These are phyloP conservation scores for Megaceryle torquata DNA, from an alignment of 2,113 vertebrate genomes.

Conservation along the genomic window DNA sequence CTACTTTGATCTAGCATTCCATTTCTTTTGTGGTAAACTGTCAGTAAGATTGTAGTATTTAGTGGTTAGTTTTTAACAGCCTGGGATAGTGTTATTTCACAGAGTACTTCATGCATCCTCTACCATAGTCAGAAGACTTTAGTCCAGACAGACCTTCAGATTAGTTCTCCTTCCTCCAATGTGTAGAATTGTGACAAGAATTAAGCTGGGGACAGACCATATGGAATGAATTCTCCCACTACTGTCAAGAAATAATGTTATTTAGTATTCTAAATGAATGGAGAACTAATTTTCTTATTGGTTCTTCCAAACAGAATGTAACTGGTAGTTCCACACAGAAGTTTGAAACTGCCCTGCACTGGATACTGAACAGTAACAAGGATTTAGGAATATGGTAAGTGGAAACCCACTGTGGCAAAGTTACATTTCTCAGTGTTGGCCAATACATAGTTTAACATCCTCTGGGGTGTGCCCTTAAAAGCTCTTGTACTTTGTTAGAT, in stretches of 20 bases:
- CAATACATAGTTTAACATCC: neutral
- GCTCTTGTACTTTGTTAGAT: neutral
- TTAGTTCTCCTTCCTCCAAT: neutral
- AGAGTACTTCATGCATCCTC: neutral
- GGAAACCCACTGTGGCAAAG: neutral
- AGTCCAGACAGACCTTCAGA: neutral
- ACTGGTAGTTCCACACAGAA: conserved; percentile 64
- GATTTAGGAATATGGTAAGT: conserved; percentile 77
- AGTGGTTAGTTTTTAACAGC: conserved; percentile 18
- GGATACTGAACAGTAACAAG: conserved; percentile 78
- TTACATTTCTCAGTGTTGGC: neutral
- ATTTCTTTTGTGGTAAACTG: conserved; percentile 37
- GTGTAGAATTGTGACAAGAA: neutral
- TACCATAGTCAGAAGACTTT: neutral
- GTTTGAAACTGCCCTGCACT: conserved; percentile 74
- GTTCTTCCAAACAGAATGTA: conserved; percentile 66
- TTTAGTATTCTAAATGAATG: neutral
- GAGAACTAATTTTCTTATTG: conserved; percentile 18
- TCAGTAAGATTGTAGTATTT: conserved; percentile 40
- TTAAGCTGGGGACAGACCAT: neutral
- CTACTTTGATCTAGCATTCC: conserved; percentile 2
- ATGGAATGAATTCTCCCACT: neutral
- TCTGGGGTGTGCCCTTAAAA: neutral
- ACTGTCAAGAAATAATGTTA: neutral
- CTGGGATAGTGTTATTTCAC: conserved; percentile 1